These are phyloP conservation scores for Catamblyrhynchus diadema DNA, from an alignment of 2,797 vertebrate genomes.

Conservation along the genomic window DNA sequence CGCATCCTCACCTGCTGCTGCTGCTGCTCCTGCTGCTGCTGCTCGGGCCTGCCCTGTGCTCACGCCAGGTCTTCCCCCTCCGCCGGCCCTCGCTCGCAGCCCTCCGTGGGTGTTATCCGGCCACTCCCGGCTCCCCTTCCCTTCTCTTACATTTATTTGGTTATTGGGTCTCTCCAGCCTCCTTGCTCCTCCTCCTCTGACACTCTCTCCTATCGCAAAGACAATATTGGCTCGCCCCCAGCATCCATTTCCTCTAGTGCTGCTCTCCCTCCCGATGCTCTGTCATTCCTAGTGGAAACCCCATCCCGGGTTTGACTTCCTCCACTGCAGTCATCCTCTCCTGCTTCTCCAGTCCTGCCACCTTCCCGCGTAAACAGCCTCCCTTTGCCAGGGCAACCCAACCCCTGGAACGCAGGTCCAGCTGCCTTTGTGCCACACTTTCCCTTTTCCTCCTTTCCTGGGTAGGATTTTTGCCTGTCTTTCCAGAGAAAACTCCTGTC, in stretches of 20 bases:
- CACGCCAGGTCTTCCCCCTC: constrained; percentile 1
- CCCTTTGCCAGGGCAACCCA: not conserved
- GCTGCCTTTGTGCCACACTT: not conserved
- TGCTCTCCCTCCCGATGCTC: not conserved
- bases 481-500: not conserved
- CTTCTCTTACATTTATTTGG: not conserved
- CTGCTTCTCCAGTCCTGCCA: not conserved
- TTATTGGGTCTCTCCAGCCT: not conserved
- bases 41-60: not conserved
- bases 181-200: constrained; percentile 42
- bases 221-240: constrained; percentile 51
- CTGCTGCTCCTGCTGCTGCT: not conserved
- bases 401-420: not conserved
- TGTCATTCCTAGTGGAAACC: constrained; percentile 17
- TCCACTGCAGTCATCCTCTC: constrained; percentile 3
- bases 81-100: not conserved
- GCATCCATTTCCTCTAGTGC: constrained; percentile 57
- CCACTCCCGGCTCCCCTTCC: not conserved
- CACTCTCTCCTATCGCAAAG: constrained; percentile 25
- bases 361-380: not conserved
- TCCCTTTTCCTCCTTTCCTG: not conserved
- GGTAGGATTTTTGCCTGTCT: not conserved
- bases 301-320: not conserved
- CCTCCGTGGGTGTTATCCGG: not conserved
- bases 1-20: not conserved